Evolutionary conservation across 2,797 vertebrate genomes (phyloP).

Genomic region (Ibycter americanus): DNA sequence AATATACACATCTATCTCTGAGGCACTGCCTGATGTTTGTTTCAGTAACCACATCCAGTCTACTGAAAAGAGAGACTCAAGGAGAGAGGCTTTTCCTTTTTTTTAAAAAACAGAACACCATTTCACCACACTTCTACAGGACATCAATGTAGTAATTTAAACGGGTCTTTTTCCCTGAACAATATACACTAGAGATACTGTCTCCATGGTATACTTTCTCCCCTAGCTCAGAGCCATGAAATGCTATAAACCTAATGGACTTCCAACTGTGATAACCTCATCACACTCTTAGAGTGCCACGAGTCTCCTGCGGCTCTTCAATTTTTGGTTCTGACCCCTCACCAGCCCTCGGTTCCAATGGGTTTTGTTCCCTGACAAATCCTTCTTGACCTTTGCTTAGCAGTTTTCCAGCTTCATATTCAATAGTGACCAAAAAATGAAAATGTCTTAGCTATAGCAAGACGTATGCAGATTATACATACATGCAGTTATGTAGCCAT

Average conservation of each 20-base stretch:
- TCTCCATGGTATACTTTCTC: background rate
- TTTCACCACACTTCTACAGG: background rate
- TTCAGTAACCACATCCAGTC: background rate
- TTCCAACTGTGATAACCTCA: slow-evolving; percentile 6
- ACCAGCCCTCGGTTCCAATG: background rate
- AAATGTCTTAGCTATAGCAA: background rate
- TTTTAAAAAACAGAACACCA: background rate
- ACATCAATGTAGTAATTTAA: background rate
- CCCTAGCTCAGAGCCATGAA: background rate
- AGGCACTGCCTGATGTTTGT: background rate
- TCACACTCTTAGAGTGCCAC: background rate
- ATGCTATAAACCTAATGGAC: slow-evolving; percentile 4
- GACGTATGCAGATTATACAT: background rate
- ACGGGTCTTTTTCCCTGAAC: background rate
- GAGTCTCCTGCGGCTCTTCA: background rate
- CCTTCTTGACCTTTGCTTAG: background rate
- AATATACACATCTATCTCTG: background rate
- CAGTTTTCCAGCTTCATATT: background rate
- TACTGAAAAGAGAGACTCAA: background rate
- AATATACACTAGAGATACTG: background rate
- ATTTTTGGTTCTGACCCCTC: background rate
- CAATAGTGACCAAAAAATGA: background rate
- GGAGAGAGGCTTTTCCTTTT: background rate
- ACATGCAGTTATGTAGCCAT: background rate
- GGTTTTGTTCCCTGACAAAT: background rate